Evolutionary conservation across 2,113 vertebrate genomes (phyloP), one percentile per base, ranked within the genome.

Genomic region (Polypterus senegalus): DNA sequence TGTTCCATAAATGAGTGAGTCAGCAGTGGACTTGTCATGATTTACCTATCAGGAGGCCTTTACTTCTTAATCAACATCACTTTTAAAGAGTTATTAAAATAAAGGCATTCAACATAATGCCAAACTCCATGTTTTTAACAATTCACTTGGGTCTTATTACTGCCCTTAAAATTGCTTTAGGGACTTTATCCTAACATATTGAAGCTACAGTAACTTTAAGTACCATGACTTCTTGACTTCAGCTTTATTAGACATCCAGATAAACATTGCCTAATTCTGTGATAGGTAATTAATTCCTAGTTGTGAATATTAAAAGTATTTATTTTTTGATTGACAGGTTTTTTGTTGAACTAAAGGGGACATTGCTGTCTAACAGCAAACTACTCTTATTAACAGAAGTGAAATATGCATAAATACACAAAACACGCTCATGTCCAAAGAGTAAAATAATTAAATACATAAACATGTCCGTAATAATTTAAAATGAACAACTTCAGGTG

Each of bases 201-300:
- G 27, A 49, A 61, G 57, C 58, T 58, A 47, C 60, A 62, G 49
- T 47, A n/a, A 46, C 49, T n/a, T 65, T 61, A 48, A 48, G 6
- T 5, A 27, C 46, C 58, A 56, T 46, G 46, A n/a, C 56, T 62
- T 48, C 48, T 60, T 48, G 43, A 45, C 11, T n/a, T 53, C 44
- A 52, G 53, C 4, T 9, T 57, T 61, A 5, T 54, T 53, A 61
- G 46, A 64, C 7, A 10, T 52, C 51, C 3, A 52, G 10, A 52
- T 52, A 52, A 7, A 52, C 10, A 8, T 52, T 52, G 7, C 1
- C 10, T 52, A 52, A 52, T 52, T 10, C 10, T 4, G 27, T 27
- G 27, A 27, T 27, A 27, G 27, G 27, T 27, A 27, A 27, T 27
- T 27, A 27, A 27, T 27, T 27, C 27, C 27, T 27, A 27, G 27